Percentiles rank a stretch among this genome's conserved stretches.
phyloP scores from a whole-genome alignment of 2,113 vertebrate species.

The Ailuropoda melanoleuca region DNA sequence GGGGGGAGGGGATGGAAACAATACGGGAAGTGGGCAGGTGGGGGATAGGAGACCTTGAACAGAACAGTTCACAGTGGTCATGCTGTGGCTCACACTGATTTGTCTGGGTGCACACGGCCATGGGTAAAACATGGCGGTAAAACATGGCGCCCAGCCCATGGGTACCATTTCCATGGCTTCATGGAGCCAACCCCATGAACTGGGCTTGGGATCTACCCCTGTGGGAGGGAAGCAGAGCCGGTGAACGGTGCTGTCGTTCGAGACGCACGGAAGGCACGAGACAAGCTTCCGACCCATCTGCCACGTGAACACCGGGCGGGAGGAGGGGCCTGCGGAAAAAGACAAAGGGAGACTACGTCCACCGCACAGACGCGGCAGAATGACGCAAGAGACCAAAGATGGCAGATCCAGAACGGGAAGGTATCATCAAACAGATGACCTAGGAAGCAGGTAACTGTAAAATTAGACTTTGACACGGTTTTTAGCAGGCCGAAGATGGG shows the following conservation, averaged over 20 bases:
- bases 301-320: fast-evolving
- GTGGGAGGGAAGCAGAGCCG: neutral
- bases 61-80: neutral
- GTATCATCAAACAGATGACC: neutral
- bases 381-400: neutral
- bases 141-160: neutral
- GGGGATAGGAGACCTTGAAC: too few relatives aligned
- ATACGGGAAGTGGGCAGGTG: neutral
- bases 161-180: neutral
- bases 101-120: neutral
- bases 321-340: neutral
- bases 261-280: neutral
- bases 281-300: neutral
- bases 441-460: neutral
- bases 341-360: neutral
- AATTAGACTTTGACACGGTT: neutral
- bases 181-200: neutral
- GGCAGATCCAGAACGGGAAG: neutral
- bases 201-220: neutral
- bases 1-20: neutral
- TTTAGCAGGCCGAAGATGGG: neutral
- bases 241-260: neutral
- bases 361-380: fast-evolving
- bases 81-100: neutral
- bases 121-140: fast-evolving